Evolutionary conservation across 64 coral and sea anemone genomes (phyloP), one percentile per base, ranked within the genome.

Genomic region (Trachythela sp.): DNA sequence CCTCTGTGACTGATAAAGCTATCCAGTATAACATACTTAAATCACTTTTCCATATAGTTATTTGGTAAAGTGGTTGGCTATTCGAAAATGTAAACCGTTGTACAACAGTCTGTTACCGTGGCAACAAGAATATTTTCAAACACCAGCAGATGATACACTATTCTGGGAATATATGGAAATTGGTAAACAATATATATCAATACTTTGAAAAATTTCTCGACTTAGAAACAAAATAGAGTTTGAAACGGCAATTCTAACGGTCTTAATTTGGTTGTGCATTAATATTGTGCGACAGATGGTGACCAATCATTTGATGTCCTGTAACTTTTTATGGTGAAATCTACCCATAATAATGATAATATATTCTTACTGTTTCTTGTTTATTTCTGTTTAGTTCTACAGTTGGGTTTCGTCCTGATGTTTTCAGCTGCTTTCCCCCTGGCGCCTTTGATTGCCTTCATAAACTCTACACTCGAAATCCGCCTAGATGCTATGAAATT

Each of bases 401-500:
- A 92, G 50, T 83, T 88, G 6, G 90, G 90, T 18, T 92, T 92
- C 39, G 87, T 92, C n/a, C 87, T 86, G 22, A 92, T 92, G 26
- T 92, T 92, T 36, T 68, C 87, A 7, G 90, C 90, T 59, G 90
- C 90, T 7, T 92, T 92, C 43, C 90, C 90, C 1, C 72, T 92
- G 13, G 90, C 90, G 33, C 90, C 90, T 17, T 92, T 92, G 34
- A 87, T 92, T 54, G 90, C 90, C 5, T 83, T 92, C 49, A 76
- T 76, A 40, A 92, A 92, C 31, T 75, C 75, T 27, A 11, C 88
- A 40, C 54, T 88, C 32, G 90, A 92, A 76, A 92, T 92, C 32
- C 85, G 90, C 24, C 75, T 92, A 9, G 90, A 92, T 54, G 86
- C 90, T 10, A 77, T 87, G 48, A 92, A 92, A 6, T 88, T 92